phyloP scores from a whole-genome alignment of 2,888 invertebrate species.

The Carabus problematicus region DNA sequence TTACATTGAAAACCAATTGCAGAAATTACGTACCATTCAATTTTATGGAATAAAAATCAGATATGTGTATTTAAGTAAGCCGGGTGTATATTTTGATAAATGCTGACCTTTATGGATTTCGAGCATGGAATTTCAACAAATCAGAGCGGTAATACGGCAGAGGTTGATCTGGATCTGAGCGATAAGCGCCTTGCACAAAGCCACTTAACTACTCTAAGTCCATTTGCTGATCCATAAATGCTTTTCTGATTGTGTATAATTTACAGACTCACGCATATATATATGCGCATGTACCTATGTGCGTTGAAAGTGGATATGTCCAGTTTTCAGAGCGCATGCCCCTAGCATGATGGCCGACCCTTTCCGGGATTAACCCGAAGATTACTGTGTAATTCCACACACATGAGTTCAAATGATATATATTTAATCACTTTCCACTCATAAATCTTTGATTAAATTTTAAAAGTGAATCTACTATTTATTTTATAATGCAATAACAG shows the following conservation, averaged over 20 bases:
- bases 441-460: constrained; percentile 2
- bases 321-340: neutral
- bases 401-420: constrained; percentile 3
- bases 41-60: no score
- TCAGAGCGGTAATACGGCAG: constrained; percentile 8
- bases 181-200: constrained; percentile 26
- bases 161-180: constrained; percentile 14
- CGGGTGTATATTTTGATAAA: no score
- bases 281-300: no score
- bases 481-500: no score
- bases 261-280: neutral
- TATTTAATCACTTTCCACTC: constrained; percentile 30
- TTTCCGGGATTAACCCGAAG: constrained; percentile 16
- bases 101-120: constrained; percentile 21
- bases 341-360: neutral
- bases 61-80: no score
- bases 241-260: constrained; percentile 24
- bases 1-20: no score
- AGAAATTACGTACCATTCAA: no score
- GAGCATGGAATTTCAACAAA: constrained; percentile 18
- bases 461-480: neutral
- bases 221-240: constrained; percentile 21
- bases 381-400: constrained; percentile 22
- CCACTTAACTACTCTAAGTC: constrained; percentile 27
- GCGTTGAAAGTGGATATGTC: no score